phyloP scores from a whole-genome alignment of 2,797 vertebrate genomes.

The Lerista edwardsae region DNA sequence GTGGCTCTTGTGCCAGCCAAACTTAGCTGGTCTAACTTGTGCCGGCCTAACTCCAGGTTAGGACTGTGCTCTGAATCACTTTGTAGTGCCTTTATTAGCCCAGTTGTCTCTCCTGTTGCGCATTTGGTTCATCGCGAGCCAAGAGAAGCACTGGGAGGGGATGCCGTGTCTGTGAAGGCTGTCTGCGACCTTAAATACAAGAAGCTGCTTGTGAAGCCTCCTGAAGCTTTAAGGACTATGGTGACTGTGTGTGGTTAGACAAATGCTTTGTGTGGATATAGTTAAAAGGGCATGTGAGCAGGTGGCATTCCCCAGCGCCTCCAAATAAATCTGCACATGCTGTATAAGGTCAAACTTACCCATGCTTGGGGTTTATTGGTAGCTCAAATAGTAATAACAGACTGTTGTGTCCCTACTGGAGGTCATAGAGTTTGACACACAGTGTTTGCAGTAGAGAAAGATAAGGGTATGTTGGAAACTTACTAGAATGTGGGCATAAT shows the following conservation, averaged over 20 bases:
- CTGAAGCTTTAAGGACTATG: constrained; percentile 4
- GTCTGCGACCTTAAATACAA: constrained; percentile 26
- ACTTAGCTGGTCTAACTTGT: too few species aligned
- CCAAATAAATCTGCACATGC: constrained; percentile 28
- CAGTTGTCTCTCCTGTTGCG: constrained; percentile 23
- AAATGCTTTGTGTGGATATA: constrained; percentile 33
- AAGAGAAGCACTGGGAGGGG: not conserved
- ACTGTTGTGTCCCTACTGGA: not conserved
- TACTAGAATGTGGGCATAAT: too few species aligned
- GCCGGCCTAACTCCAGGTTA: too few species aligned
- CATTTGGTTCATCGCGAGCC: constrained; percentile 4
- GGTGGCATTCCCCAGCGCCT: constrained; percentile 23
- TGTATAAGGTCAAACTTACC: constrained; percentile 15
- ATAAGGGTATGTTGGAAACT: not conserved
- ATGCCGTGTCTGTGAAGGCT: constrained; percentile 1
- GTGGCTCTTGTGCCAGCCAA: too few species aligned
- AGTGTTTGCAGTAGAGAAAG: not conserved
- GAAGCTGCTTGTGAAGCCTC: constrained; percentile 19
- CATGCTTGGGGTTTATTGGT: constrained; percentile 15
- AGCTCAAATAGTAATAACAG: constrained; percentile 12
- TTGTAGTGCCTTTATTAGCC: constrained; percentile 23
- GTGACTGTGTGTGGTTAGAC: constrained; percentile 38
- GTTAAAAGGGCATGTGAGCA: not conserved
- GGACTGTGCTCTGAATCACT: constrained; percentile 21
- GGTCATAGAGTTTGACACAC: not conserved